These are phyloP conservation scores for Coboldia fuscipes DNA, from an alignment of 1,140 invertebrate species.

Conservation along the genomic window DNA sequence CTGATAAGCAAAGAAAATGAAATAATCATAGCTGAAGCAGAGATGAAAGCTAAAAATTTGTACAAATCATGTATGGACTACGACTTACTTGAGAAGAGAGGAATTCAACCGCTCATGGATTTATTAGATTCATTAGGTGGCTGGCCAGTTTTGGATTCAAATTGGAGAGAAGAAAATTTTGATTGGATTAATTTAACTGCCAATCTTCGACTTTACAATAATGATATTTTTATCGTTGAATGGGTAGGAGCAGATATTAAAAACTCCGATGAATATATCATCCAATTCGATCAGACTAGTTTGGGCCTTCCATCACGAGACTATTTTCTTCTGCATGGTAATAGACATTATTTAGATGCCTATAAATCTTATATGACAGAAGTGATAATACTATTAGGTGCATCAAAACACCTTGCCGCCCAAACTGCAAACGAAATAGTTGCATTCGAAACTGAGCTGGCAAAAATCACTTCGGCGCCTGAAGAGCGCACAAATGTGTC, in stretches of 20 bases:
- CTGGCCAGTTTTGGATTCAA: slow-evolving; percentile 54
- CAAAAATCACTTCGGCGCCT: slow-evolving; percentile 48
- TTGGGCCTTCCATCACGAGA: slow-evolving; percentile 68
- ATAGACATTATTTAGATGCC: slow-evolving; percentile 47
- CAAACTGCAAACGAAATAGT: slow-evolving; percentile 50
- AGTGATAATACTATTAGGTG: slow-evolving; percentile 42
- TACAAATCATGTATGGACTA: slow-evolving; percentile 73
- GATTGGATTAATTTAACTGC: slow-evolving; percentile 57
- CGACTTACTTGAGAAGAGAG: slow-evolving; percentile 40
- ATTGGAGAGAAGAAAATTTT: slow-evolving; percentile 40
- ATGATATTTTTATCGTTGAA: slow-evolving; percentile 55
- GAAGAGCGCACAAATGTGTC: slow-evolving; percentile 62
- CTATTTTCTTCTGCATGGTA: slow-evolving; percentile 54
- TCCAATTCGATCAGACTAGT: slow-evolving; percentile 76
- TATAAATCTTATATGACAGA: slow-evolving; percentile 59
- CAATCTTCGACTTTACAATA: slow-evolving; percentile 57
- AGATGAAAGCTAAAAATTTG: slow-evolving; percentile 51
- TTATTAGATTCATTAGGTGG: slow-evolving; percentile 56
- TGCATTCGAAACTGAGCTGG: slow-evolving; percentile 53
- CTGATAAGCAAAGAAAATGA: neutral
- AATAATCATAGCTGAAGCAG: slow-evolving; percentile 26
- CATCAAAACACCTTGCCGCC: slow-evolving; percentile 29
- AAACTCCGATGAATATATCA: slow-evolving; percentile 66
- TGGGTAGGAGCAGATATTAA: slow-evolving; percentile 78
- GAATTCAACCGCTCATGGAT: slow-evolving; percentile 43